A percentile compares a stretch with the other conserved stretches of the same genome.
Conservation (phyloP, 2,888 invertebrate species). For the Tribolium freemani region DNA sequence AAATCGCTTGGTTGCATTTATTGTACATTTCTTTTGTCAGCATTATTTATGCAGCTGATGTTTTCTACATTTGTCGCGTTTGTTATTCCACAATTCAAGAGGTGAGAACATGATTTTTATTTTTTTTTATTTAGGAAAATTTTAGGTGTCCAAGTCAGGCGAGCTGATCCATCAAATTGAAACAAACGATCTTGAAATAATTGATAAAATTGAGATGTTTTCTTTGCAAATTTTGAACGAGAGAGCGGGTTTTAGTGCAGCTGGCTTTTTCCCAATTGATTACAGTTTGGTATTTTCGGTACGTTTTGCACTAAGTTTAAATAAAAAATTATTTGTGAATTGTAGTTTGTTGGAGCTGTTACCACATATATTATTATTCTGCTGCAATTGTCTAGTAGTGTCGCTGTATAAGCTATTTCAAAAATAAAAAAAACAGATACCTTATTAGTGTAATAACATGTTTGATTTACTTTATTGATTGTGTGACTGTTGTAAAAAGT, state of each 20-base stretch:
- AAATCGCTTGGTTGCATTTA: not conserved
- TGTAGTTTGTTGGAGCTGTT: constrained; percentile 29
- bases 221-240: constrained; percentile 62
- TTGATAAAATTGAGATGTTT: constrained; percentile 62
- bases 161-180: constrained; percentile 59
- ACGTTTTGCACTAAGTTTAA: constrained; percentile 31
- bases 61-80: not conserved
- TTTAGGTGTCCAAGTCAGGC: constrained; percentile 48
- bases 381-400: constrained; percentile 17
- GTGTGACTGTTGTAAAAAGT: too few relatives aligned
- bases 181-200: constrained; percentile 55
- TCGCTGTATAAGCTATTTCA: too few relatives aligned
- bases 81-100: constrained; percentile 4
- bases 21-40: not conserved
- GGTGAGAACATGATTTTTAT: not conserved
- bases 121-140: not conserved
- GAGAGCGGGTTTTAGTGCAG: constrained; percentile 59
- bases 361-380: constrained; percentile 31
- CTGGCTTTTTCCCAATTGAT: constrained; percentile 61
- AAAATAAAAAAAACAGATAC: too few relatives aligned
- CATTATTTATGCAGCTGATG: not conserved
- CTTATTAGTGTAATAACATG: too few relatives aligned
- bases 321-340: not conserved
- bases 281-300: constrained; percentile 60
- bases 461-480: too few relatives aligned